Evolutionary conservation across 2,113 vertebrate genomes (phyloP).

Genomic region (Jacana jacana): DNA sequence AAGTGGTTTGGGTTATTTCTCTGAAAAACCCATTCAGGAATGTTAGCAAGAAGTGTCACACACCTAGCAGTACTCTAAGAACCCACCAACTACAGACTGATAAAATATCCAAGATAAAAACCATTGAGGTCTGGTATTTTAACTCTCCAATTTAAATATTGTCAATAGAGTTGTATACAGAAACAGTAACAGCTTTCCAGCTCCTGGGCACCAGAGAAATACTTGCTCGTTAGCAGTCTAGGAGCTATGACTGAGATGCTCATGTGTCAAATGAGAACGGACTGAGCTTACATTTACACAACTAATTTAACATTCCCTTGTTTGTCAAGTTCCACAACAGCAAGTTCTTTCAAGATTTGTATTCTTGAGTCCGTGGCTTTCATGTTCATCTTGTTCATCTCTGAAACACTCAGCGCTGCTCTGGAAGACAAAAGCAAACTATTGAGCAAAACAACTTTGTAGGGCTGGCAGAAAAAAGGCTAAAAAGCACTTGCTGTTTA

Average conservation of each 20-base stretch:
- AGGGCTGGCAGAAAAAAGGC: background rate
- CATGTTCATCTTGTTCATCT: constrained; percentile 9
- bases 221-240: background rate
- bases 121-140: too few relatives aligned
- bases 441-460: background rate
- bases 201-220: background rate
- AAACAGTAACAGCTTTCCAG: background rate
- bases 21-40: background rate
- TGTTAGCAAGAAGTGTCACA: background rate
- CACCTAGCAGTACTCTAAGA: background rate
- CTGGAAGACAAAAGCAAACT: background rate
- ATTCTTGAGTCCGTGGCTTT: background rate
- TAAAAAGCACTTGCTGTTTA: background rate
- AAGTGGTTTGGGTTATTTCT: background rate
- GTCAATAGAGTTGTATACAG: background rate
- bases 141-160: background rate
- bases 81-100: background rate
- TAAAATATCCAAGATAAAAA: background rate
- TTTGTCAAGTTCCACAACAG: background rate
- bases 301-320: background rate
- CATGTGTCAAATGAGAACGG: background rate
- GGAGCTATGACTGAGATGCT: background rate
- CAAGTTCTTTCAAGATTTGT: background rate
- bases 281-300: background rate
- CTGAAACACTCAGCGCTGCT: background rate